Conservation (phyloP, 2,113 vertebrate species). For the Cricetomys ansorgei region DNA sequence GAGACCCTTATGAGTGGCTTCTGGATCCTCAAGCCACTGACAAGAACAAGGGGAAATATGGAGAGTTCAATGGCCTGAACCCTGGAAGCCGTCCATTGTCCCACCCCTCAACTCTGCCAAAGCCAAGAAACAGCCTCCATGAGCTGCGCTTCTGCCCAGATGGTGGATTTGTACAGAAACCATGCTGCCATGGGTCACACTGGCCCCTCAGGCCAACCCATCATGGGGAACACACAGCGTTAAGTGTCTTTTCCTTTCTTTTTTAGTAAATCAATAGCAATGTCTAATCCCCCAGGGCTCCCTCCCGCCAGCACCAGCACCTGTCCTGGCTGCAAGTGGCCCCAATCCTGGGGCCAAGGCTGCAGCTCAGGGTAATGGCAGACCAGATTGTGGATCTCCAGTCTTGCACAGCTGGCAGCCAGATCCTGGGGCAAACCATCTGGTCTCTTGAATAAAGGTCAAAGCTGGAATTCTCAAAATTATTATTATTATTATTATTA, state of each 20-base stretch:
- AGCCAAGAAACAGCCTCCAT: slow-evolving; percentile 94
- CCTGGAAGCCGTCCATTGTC: slow-evolving; percentile 95
- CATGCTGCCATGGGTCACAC: slow-evolving; percentile 46
- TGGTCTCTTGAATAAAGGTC: slow-evolving; percentile 84
- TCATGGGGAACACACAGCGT: slow-evolving; percentile 49
- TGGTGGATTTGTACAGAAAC: slow-evolving; percentile 73
- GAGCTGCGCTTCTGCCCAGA: neutral
- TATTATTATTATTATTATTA: too few species aligned
- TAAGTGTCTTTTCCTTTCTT: slow-evolving; percentile 65
- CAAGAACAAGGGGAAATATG: slow-evolving; percentile 97
- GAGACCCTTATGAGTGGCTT: slow-evolving; percentile 99
- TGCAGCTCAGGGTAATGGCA: slow-evolving; percentile 79
- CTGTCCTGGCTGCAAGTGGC: neutral
- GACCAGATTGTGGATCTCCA: slow-evolving; percentile 66
- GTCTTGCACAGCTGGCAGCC: slow-evolving; percentile 62
- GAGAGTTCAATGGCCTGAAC: slow-evolving; percentile 92
- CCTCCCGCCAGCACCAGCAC: slow-evolving; percentile 14
- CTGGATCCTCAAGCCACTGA: slow-evolving; percentile 98
- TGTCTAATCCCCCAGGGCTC: slow-evolving; percentile 50
- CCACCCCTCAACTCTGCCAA: slow-evolving; percentile 97
- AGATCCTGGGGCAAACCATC: slow-evolving; percentile 70
- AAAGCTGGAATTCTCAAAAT: slow-evolving; percentile 84
- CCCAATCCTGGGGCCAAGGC: slow-evolving; percentile 72
- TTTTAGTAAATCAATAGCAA: slow-evolving; percentile 79
- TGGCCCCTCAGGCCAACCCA: slow-evolving; percentile 20